Evolutionary conservation across 2,113 vertebrate genomes (phyloP).

Genomic region (Sporophila hypoxantha): DNA sequence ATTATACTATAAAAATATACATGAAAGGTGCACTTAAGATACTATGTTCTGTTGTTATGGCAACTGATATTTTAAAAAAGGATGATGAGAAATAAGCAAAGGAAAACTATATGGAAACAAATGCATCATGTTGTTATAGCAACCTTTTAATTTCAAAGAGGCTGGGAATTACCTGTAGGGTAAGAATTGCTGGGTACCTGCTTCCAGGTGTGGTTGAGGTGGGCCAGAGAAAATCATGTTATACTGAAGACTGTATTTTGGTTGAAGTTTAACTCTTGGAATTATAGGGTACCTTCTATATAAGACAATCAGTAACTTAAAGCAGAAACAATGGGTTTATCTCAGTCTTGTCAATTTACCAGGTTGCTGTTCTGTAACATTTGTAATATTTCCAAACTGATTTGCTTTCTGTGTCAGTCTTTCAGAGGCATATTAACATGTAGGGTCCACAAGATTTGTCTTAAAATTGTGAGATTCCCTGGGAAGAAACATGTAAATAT

Average conservation of each 20-base stretch:
- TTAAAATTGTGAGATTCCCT: not conserved
- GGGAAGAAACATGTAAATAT: not conserved
- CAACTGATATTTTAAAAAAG: constrained; percentile 26
- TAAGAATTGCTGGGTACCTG: not conserved
- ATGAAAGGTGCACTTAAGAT: not conserved
- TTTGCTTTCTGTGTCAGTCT: not conserved
- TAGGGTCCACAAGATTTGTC: not conserved
- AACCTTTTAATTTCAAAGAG: constrained; percentile 5
- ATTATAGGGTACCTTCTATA: not conserved
- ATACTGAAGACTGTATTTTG: not conserved
- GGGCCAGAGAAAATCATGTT: not conserved
- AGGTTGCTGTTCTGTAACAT: not conserved
- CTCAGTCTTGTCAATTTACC: not conserved
- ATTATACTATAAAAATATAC: not conserved
- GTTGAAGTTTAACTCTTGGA: not conserved
- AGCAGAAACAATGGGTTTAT: not conserved
- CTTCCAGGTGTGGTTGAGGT: not conserved
- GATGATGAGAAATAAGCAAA: not conserved
- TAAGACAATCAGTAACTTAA: not conserved
- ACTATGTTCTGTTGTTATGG: constrained; percentile 28
- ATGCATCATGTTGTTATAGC: not conserved
- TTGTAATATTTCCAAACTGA: not conserved
- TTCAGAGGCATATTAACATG: not conserved
- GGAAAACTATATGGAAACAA: not conserved
- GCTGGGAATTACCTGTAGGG: not conserved